Conservation (phyloP, 2,888 invertebrate species). For the Amphipyra berbera region DNA sequence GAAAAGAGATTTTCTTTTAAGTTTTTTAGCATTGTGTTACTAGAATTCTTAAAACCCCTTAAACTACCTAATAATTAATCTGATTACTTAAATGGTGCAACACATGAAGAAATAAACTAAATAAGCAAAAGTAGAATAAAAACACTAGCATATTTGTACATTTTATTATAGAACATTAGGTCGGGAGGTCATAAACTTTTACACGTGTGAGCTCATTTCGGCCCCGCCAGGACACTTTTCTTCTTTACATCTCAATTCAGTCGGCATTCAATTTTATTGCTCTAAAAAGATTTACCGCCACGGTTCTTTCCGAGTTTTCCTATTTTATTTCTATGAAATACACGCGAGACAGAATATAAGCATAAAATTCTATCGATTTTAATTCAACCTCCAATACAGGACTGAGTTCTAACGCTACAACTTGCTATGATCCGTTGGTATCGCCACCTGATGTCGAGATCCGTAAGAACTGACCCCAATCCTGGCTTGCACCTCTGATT, state of each 20-base stretch:
- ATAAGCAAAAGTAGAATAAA: conserved; percentile 2
- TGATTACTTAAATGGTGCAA: too few species aligned
- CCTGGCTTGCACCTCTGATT: too few species aligned
- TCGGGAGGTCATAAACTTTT: conserved; percentile 63
- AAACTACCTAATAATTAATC: too few species aligned
- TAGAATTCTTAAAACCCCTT: too few species aligned
- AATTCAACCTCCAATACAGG: too few species aligned
- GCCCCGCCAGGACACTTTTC: conserved; percentile 38
- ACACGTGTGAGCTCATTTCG: conserved; percentile 62
- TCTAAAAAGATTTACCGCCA: conserved; percentile 68
- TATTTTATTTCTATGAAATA: conserved; percentile 45
- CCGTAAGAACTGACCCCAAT: too few species aligned
- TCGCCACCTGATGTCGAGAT: too few species aligned
- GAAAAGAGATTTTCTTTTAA: too few species aligned
- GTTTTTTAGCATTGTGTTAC: too few species aligned
- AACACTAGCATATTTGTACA: conserved; percentile 32
- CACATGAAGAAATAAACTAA: not conserved
- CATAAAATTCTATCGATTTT: conserved; percentile 52
- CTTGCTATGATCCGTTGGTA: too few species aligned
- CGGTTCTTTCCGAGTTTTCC: conserved; percentile 51
- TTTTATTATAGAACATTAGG: conserved; percentile 59
- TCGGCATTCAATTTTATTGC: conserved; percentile 70
- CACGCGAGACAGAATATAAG: conserved; percentile 22
- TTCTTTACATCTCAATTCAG: conserved; percentile 69
- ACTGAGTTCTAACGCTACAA: too few species aligned